Evolutionary conservation across 2,113 vertebrate genomes (phyloP).

Genomic region (Plectropomus leopardus): DNA sequence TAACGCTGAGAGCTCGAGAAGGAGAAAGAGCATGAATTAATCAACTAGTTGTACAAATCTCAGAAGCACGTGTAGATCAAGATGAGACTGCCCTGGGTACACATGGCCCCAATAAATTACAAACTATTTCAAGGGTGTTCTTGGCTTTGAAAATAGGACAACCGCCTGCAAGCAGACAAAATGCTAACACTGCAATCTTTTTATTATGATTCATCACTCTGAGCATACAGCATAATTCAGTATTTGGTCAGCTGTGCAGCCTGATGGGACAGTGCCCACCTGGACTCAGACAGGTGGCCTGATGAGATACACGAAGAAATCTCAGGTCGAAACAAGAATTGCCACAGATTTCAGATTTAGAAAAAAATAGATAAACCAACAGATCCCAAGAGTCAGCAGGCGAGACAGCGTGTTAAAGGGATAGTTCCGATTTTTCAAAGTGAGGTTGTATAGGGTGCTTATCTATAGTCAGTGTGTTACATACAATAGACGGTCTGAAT

Average conservation of each 20-base stretch:
- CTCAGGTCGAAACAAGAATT: slow-evolving; percentile 15
- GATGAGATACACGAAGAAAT: slow-evolving; percentile 14
- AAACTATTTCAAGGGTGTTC: slow-evolving; percentile 62
- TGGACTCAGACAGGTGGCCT: slow-evolving; percentile 56
- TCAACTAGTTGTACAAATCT: slow-evolving; percentile 18
- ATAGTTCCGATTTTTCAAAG: too few relatives aligned
- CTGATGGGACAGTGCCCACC: slow-evolving; percentile 62
- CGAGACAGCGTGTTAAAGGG: slow-evolving; percentile 18
- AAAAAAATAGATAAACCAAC: slow-evolving; percentile 15
- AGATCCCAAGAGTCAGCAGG: slow-evolving; percentile 28
- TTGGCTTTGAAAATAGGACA: slow-evolving; percentile 71
- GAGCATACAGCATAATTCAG: slow-evolving; percentile 38
- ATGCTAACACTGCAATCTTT: slow-evolving; percentile 67
- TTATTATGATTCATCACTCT: slow-evolving; percentile 69
- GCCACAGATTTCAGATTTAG: not conserved
- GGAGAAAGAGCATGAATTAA: slow-evolving; percentile 2
- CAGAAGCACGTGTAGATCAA: slow-evolving; percentile 20
- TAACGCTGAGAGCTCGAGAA: not conserved
- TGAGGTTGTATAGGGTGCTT: too few relatives aligned
- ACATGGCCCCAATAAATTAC: slow-evolving; percentile 55
- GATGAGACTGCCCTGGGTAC: slow-evolving; percentile 19
- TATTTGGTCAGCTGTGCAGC: slow-evolving; percentile 59
- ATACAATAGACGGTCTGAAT: too few relatives aligned
- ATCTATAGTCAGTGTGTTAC: too few relatives aligned
- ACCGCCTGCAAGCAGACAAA: slow-evolving; percentile 59